Evolutionary conservation across 2,113 vertebrate species (phyloP).

Genomic region (Anoura caudifer): DNA sequence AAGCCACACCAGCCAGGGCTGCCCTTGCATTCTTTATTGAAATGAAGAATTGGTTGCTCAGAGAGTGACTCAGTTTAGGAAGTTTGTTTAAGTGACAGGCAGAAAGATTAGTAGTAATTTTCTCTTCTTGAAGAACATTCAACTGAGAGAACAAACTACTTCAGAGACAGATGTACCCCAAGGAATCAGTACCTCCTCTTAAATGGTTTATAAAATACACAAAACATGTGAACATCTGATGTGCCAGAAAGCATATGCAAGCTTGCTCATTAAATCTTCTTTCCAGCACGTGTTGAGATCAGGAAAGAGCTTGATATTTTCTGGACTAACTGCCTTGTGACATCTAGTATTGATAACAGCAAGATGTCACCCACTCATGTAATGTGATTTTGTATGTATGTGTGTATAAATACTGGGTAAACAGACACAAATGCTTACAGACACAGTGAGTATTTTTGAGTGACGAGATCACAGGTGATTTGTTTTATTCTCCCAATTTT

Average conservation of each 20-base stretch:
- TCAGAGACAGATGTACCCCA: not conserved
- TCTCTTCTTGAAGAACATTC: not conserved
- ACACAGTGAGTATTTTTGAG: not conserved
- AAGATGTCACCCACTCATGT: not conserved
- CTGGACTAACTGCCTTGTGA: not conserved
- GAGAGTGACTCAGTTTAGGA: not conserved
- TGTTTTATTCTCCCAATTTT: not conserved
- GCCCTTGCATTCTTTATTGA: not conserved
- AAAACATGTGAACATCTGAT: not conserved
- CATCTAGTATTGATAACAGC: not conserved
- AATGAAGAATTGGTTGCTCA: not conserved
- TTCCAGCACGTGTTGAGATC: not conserved
- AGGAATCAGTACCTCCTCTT: not conserved
- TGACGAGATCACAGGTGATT: not conserved
- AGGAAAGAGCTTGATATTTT: not conserved
- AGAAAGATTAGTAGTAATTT: not conserved
- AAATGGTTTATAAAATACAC: not conserved
- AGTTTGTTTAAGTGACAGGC: not conserved
- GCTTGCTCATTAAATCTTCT: rapidly evolving
- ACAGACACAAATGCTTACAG: not conserved
- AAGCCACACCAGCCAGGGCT: too few species aligned
- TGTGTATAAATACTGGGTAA: not conserved
- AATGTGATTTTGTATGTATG: not conserved
- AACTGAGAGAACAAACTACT: not conserved
- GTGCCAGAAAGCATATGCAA: not conserved